These are phyloP conservation scores for Falcaria lacertinaria DNA, from an alignment of 2,888 invertebrate genomes.

Conservation along the genomic window DNA sequence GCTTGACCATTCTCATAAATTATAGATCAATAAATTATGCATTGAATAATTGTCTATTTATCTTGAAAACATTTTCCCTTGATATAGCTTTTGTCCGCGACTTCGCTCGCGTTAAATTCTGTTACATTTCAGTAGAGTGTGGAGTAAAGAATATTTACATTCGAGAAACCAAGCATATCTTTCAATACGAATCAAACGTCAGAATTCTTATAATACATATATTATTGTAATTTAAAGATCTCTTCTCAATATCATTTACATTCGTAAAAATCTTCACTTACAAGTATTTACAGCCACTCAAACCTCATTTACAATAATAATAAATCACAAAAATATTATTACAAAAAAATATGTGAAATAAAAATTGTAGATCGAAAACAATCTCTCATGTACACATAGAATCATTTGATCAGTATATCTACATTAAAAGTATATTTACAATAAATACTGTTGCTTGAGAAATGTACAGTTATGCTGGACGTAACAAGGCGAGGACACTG, in stretches of 20 bases:
- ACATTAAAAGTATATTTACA: slow-evolving; percentile 31
- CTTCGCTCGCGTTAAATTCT: too few species aligned
- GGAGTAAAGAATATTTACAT: too few species aligned
- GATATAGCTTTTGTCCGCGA: too few species aligned
- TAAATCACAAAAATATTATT: slow-evolving; percentile 24
- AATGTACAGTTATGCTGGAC: slow-evolving; percentile 7
- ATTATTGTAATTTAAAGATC: slow-evolving; percentile 62
- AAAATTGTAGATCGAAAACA: slow-evolving; percentile 37
- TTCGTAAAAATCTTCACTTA: slow-evolving; percentile 51
- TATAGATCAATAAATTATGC: too few species aligned
- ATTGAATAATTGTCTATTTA: too few species aligned
- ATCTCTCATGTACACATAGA: slow-evolving; percentile 29
- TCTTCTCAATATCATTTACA: slow-evolving; percentile 65
- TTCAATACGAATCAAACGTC: slow-evolving; percentile 33
- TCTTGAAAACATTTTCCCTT: too few species aligned
- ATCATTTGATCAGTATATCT: slow-evolving; percentile 32
- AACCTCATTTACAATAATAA: slow-evolving; percentile 50
- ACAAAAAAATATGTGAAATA: slow-evolving; percentile 47
- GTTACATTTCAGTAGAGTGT: too few species aligned
- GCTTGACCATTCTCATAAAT: too few species aligned
- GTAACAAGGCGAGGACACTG: not conserved
- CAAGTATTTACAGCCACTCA: slow-evolving; percentile 61
- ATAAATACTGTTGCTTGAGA: slow-evolving; percentile 29
- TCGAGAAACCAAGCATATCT: too few species aligned
- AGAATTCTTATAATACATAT: slow-evolving; percentile 53